Conservation (phyloP, 2,797 vertebrate species). For the Coregonus suidteri region DNA sequence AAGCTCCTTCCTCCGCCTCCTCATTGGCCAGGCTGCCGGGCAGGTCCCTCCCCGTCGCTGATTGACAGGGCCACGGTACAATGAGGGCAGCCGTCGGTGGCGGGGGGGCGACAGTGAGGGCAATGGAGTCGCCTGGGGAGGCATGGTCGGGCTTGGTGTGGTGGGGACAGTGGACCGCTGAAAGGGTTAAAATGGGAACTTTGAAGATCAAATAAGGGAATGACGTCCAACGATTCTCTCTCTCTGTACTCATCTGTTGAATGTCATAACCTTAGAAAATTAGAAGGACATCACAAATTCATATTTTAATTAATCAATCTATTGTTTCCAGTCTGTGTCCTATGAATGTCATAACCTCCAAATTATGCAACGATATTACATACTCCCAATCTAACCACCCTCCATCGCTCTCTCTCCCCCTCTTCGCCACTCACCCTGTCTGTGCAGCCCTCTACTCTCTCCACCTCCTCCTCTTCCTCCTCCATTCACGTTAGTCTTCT, state of each 20-base stretch:
- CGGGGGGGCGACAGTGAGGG: constrained; percentile 71
- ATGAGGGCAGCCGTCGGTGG: constrained; percentile 75
- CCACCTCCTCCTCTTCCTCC: constrained; percentile 23
- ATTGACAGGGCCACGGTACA: constrained; percentile 65
- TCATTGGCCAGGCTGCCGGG: constrained; percentile 38
- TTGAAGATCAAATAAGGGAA: not conserved
- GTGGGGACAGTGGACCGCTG: constrained; percentile 78
- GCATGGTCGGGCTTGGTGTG: constrained; percentile 73
- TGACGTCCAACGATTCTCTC: not conserved
- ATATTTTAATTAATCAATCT: not conserved
- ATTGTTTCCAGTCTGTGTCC: not conserved
- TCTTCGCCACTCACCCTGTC: constrained; percentile 37
- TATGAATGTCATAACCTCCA: too few species aligned
- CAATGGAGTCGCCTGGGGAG: constrained; percentile 70
- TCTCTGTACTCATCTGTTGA: not conserved
- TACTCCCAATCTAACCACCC: not conserved
- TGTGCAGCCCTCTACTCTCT: constrained; percentile 34
- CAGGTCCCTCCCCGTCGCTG: constrained; percentile 46
- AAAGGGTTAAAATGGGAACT: constrained; percentile 6
- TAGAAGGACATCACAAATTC: not conserved
- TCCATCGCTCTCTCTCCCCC: constrained; percentile 14
- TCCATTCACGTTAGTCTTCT: constrained; percentile 22
- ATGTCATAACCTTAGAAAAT: not conserved
- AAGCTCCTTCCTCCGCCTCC: constrained; percentile 53
- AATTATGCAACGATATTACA: too few species aligned